Evolutionary conservation across 2,888 invertebrate species (phyloP), one percentile per base, ranked within the genome.

Genomic region (Xestia xanthographa): DNA sequence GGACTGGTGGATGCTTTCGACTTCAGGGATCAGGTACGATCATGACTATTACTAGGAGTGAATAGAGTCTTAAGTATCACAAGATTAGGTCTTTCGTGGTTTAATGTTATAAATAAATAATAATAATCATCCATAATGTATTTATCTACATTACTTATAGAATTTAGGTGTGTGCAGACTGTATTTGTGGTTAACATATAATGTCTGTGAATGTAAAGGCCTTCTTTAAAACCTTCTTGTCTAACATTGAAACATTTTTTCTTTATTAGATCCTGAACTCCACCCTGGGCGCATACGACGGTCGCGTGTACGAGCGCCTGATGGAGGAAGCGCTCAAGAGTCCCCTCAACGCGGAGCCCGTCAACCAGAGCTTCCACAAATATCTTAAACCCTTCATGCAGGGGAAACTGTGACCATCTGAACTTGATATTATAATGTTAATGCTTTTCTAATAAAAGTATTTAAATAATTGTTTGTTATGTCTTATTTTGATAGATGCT

Each of bases 1-100:
- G 98, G 98, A 0, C 96, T 99, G 48, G 99, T 99, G 0, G 99
- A 99, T 93, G 98, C 98, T 20, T 99, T 99, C 91, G 99, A 99
- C 91, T 97, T 98, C 72, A 97, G 97, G 62, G 98, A 99, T 92
- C 97, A 97, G 92, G 97, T 98, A 75, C 22, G 1, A 29, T 50
- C 22, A 20, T 65, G 1, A 1, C 45, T 3, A 12, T n/a, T 6
- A 73, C 9, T 14, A 38, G 48, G 29, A n/a, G 6, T 38, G 2
- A 41, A 70, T 53, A 17, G 9, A n/a, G 12, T 53, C 12, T 53
- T 53, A 26, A 26, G 56, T 14, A 26, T 34, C 22, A 17, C 38
- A 56, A 41, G 17, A 29, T 14, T n/a, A 53, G n/a, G 1, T 14
- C 20, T 20, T n/a, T 17, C 22, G 1, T 12, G 38, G 3, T 29